Base-by-base conservation (phyloP, 2,888 invertebrate species). In the Neria commutata region DNA sequence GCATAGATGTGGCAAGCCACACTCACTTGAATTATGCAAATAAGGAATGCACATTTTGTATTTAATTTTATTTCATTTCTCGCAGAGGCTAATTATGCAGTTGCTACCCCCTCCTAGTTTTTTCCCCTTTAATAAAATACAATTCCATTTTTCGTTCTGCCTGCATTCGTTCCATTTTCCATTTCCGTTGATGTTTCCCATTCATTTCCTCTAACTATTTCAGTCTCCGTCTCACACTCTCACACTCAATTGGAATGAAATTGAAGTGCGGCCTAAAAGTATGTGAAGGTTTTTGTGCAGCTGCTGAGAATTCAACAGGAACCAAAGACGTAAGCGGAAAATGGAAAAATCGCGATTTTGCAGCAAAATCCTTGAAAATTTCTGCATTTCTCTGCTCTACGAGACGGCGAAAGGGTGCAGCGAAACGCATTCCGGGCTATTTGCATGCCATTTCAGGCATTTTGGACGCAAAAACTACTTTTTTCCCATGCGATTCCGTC, bases 1-100 rank as follows among this genome's bases (percentile, higher is more conserved):
- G 55, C 45, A 56, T 53, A 34, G 29, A 48, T 37, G 40, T 29
- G 53, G 50, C 56, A 60, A 37, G 46, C n/a, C n/a, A n/a, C n/a
- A n/a, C n/a, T n/a, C 60, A 56, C 60, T 60, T 56, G 60, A 60
- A 48, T 51, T 60, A 47, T 55, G 46, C 25, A 45, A 37, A 34
- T 42, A 47, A n/a, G 37, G 37, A 37, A 52, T 58, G 48, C 57
- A 53, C 56, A 56, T 45, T 51, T 45, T 23, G 29, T 34, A 49
- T 42, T 42, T 42, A 19, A 11, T 33, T 34, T 50, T 21, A 3
- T 23, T 34, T 21, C 34, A 19, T 24, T 40, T 52, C 40, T n/a
- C 40, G 42, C 42, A 40, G 25, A 52, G 23, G 50, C 50, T 50
- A 50, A 50, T 50, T 50, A 50, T 34, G 24, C 23, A 2, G 16